Evolutionary conservation across 2,888 invertebrate genomes (phyloP), one percentile per base, ranked within the genome.

Genomic region (Dinocampus coccinellae): DNA sequence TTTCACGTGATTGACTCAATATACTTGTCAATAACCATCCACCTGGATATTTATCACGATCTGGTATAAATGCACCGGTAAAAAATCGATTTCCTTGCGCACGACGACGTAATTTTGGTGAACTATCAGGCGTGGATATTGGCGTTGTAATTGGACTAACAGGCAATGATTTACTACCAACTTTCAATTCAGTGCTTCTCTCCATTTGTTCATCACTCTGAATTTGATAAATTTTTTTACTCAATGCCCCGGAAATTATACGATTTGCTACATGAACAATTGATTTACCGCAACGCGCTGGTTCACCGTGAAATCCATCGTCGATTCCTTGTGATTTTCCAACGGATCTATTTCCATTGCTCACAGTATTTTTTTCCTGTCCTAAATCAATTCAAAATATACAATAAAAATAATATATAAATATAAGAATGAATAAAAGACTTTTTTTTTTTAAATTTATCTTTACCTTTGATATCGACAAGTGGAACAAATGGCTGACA

Each of bases 111-210:
- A 90, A 88, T 83, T 90, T 92, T 73, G 92, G 89, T n/a, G 91
- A 89, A 55, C 87, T 84, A 16, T 88, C 89, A 0, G 93, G 92
- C 58, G 92, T 92, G 26, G 88, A 84, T 16, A 86, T 88, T 0
- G 93, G 93, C 13, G 93, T 91, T 69, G 91, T 88, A 2, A 91
- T 85, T 0, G 94, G 94, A 0, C 93, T 92, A 0, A 91, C 90
- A 0, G 94, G 94, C 73, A 94, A 87, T 22, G 93, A 94, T 87
- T 89, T 91, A 84, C 93, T 94, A 74, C 92, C 93, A 36, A 76
- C 82, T 29, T 78, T 89, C 86, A 78, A 33, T 53, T 79, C 71
- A 24, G 73, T 22, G 53, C 7, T 52, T 47, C 76, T 68, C 72
- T 73, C 20, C 69, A 70, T 57, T 53, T 36, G 61, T 33, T 70